These are phyloP conservation scores for Hypotaenidia okinawae DNA, from an alignment of 2,797 vertebrate species.

Conservation along the genomic window DNA sequence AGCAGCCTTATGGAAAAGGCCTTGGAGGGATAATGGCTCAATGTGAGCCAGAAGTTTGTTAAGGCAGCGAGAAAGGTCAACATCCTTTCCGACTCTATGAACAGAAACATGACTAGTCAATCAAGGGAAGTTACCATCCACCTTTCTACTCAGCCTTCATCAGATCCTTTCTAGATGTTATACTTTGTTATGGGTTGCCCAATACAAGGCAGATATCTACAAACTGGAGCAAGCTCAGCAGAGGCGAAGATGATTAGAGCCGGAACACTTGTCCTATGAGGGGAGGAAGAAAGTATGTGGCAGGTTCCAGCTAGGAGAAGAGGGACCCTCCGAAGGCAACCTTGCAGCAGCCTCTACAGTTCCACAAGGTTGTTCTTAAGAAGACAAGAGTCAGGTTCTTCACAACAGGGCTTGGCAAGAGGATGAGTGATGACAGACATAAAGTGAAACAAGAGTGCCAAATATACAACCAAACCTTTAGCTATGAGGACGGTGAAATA, in stretches of 20 bases:
- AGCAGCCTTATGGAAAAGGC: not conserved
- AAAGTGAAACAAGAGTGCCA: not conserved
- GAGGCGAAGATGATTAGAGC: not conserved
- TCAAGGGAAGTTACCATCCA: not conserved
- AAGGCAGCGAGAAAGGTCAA: not conserved
- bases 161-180: not conserved
- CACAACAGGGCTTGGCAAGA: not conserved
- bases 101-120: not conserved
- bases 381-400: not conserved
- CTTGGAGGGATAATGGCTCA: not conserved
- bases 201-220: fast-evolving
- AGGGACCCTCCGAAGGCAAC: not conserved
- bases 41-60: not conserved
- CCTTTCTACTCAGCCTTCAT: not conserved
- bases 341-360: not conserved
- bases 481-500: not conserved
- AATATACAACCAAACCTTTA: not conserved
- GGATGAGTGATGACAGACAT: not conserved
- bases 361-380: not conserved
- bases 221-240: not conserved
- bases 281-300: not conserved
- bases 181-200: not conserved
- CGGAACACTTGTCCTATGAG: not conserved
- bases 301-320: not conserved
- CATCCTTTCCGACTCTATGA: not conserved